Base-by-base conservation (phyloP, 1,140 invertebrate genomes). In the Neodiprion fabricii region DNA sequence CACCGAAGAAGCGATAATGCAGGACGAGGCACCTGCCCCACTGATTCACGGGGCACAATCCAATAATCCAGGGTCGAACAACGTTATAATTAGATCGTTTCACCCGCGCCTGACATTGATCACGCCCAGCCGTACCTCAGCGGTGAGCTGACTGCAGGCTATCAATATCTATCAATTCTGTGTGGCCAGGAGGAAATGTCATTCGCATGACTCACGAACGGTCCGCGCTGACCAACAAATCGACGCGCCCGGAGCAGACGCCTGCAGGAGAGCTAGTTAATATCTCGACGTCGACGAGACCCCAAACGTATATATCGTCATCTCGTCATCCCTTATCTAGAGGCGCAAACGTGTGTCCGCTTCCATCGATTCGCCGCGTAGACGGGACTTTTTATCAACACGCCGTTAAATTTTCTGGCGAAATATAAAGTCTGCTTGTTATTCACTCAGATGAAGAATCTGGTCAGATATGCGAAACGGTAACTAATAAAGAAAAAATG, bases 161-260 rank as follows among this genome's bases (percentile, higher is more conserved):
- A 61, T 61, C 53, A 61, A 61, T 61, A 61, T 61, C 53, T 61
- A 61, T 61, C n/a, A 61, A 61, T 61, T 61, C 7, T 61, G 53
- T 61, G 53, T 61, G 53, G 53, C 53, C 53, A 61, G 53, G 53
- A 61, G 53, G 53, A 61, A 40, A 61, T 61, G 53, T 61, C 53
- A 61, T 61, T 8, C 9, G 53, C 53, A 61, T 61, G 53, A 61
- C 53, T 61, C 53, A 61, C 53, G 53, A 61, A 61, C 53, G 9
- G 53, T 61, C 53, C 53, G n/a, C 53, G 53, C 53, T 17, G n/a
- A 61, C 11, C 53, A 61, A 61, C 53, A 61, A 61, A 61, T 61
- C 53, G 53, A 61, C 53, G 8, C 11, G 53, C 53, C 53, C 9
- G 53, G n/a, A 7, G 53, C 53, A 61, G 53, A 61, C 53, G 53